Conservation (phyloP, 1,140 invertebrate genomes). For the Zaprionus africanus region DNA sequence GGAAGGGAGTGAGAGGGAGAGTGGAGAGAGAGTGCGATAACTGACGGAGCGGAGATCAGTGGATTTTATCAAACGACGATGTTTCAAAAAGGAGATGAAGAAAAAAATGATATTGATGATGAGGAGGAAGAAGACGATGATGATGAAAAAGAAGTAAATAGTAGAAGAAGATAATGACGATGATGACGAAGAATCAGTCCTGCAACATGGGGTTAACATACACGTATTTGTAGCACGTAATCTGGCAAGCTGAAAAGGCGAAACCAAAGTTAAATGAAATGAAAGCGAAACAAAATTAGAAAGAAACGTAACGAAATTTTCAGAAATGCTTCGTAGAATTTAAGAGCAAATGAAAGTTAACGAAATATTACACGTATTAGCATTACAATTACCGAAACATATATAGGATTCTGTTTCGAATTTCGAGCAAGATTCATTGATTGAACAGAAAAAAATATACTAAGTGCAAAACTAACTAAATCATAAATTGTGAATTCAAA, state of each 20-base stretch:
- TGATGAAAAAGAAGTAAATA: slow-evolving; percentile 43
- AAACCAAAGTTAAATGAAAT: not conserved
- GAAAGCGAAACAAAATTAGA: slow-evolving; percentile 34
- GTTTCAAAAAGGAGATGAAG: slow-evolving; percentile 11
- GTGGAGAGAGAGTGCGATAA: not conserved
- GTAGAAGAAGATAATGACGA: slow-evolving; percentile 1
- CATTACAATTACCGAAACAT: slow-evolving; percentile 41
- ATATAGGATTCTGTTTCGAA: not conserved
- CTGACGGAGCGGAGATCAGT: not conserved
- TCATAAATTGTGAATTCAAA: not conserved
- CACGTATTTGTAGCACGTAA: slow-evolving; percentile 74
- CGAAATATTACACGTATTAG: slow-evolving; percentile 77
- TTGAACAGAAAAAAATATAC: not conserved
- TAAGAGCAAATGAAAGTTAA: slow-evolving; percentile 81
- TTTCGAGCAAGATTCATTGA: not conserved
- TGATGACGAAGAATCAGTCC: slow-evolving; percentile 67
- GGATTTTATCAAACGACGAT: slow-evolving; percentile 50
- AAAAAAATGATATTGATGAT: not conserved
- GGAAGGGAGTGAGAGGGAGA: not conserved
- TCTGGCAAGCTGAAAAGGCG: slow-evolving; percentile 40
- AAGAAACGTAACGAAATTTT: slow-evolving; percentile 45
- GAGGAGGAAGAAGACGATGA: slow-evolving; percentile 31
- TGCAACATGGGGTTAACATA: slow-evolving; percentile 81
- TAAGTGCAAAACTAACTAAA: not conserved
- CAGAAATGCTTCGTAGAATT: slow-evolving; percentile 70